Conservation (phyloP, 1,140 invertebrate species). For the Hylaeus anthracinus region DNA sequence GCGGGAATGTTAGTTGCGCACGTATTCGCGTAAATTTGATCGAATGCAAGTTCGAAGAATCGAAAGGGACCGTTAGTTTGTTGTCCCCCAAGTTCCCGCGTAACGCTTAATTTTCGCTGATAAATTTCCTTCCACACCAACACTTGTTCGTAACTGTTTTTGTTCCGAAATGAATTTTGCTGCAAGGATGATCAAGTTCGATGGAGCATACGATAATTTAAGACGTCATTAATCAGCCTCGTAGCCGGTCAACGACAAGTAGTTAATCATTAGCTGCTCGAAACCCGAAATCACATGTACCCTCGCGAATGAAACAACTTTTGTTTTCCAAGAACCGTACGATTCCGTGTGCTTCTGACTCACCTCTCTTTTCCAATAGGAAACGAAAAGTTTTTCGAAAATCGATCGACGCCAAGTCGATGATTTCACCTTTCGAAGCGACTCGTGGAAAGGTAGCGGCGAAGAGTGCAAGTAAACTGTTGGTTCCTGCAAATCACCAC, state of each 20-base stretch:
- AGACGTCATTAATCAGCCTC: constrained; percentile 3
- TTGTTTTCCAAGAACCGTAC: background rate
- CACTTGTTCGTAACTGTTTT: background rate
- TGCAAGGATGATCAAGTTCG: background rate
- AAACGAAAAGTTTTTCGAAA: background rate
- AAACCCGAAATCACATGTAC: background rate
- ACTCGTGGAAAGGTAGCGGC: constrained; percentile 18
- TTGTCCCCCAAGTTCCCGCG: background rate
- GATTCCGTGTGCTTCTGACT: too few species aligned
- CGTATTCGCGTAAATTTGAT: too few species aligned
- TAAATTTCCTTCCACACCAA: background rate
- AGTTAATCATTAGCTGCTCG: background rate
- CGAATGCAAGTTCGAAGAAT: background rate
- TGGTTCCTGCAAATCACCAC: constrained; percentile 35
- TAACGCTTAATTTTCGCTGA: background rate
- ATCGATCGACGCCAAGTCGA: background rate
- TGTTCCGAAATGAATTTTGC: background rate
- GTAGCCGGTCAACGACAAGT: background rate
- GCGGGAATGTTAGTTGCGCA: background rate
- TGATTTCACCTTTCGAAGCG: background rate
- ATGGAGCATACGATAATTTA: background rate
- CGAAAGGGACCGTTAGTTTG: background rate
- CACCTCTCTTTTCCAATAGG: background rate
- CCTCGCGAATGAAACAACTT: background rate
- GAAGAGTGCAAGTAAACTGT: constrained; percentile 52